Evolutionary conservation across 2,113 vertebrate genomes (phyloP), one percentile per base, ranked within the genome.

Genomic region (Dicaeum eximium): DNA sequence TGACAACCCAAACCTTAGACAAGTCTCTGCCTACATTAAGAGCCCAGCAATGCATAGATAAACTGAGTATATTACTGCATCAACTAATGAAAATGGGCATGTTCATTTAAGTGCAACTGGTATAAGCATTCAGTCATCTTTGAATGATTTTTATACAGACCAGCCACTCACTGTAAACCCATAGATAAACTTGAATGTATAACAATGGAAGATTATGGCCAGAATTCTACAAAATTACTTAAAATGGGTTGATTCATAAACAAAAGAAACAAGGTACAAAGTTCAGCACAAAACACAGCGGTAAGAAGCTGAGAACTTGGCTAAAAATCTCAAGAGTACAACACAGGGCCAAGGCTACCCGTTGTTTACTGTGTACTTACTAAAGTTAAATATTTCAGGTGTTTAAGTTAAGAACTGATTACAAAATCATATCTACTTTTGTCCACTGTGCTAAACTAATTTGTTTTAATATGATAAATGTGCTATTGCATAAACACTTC

Each of bases 41-140:
- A 98, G 97, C 98, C 98, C 98, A 98, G 98, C 98, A 98, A 98
- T 99, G 99, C 99, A 99, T 99, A 99, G 99, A 98, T 99, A 98
- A 99, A 98, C 87, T 98, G 98, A 99, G 98, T 98, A 98, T 97
- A 98, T 98, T 98, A 98, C 98, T 98, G 98, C 98, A 98, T 98
- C 98, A 98, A 98, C 96, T 97, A 98, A 97, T 93, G 97, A 98
- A 95, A 97, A 98, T 97, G 98, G 98, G 97, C 95, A 70, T 97
- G 97, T 95, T 98, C 95, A 94, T 95, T 97, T 97, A 98, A 98
- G 96, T 97, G 97, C 98, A 98, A 98, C 98, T 98, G 98, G 97
- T 97, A 97, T 97, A 96, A 97, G 97, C 98, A 97, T 98, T 98
- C 98, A 97, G 98, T 98, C 98, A 98, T 96, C 95, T 96, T 92